Conservation (phyloP, 2,113 vertebrate species). For the Elgaria multicarinata region DNA sequence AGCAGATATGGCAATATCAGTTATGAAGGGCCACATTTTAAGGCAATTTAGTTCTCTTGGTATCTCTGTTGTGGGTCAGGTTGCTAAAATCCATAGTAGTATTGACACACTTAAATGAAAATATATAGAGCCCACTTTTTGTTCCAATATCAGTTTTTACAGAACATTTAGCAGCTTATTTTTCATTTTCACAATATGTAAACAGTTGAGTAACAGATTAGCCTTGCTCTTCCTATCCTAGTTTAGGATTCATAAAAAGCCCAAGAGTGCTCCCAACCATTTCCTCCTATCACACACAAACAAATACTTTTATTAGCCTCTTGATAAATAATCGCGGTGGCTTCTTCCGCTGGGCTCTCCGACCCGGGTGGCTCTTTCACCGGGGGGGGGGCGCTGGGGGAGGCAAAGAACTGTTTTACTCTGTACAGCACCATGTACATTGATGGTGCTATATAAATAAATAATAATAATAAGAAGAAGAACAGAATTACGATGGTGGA, state of each 20-base stretch:
- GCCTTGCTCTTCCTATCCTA: not conserved
- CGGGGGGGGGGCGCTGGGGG: too few species aligned
- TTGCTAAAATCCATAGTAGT: not conserved
- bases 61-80: not conserved
- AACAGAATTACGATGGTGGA: too few species aligned
- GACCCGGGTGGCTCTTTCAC: too few species aligned
- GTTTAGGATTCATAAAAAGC: not conserved
- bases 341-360: too few species aligned
- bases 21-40: not conserved
- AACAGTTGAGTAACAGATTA: not conserved
- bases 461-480: too few species aligned
- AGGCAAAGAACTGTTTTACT: too few species aligned
- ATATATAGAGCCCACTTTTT: not conserved
- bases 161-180: not conserved
- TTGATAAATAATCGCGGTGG: not conserved
- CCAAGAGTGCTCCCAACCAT: not conserved
- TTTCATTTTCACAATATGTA: not conserved
- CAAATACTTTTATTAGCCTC: not conserved
- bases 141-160: not conserved
- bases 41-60: not conserved
- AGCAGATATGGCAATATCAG: not conserved
- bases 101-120: not conserved
- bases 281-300: not conserved
- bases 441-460: too few species aligned
- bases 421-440: too few species aligned